phyloP scores from a whole-genome alignment of 2,888 invertebrate species.

The Cistogaster globosa region DNA sequence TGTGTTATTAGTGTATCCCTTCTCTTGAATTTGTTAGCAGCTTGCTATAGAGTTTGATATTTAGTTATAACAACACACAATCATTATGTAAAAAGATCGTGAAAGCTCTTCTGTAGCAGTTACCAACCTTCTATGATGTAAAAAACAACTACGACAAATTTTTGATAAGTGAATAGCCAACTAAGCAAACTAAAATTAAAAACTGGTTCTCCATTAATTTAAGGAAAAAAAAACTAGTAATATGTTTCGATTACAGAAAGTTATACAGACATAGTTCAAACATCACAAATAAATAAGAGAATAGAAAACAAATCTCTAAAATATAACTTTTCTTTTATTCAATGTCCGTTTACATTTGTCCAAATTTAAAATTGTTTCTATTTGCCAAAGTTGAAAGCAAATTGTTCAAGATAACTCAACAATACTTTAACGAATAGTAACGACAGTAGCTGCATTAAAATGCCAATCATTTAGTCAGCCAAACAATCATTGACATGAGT shows the following conservation, averaged over 20 bases:
- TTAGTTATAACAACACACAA: too few species aligned
- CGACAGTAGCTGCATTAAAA: conserved; percentile 9
- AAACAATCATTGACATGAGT: not conserved
- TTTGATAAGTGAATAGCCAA: not conserved
- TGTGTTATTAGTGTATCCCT: not conserved
- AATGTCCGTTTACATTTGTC: too few species aligned
- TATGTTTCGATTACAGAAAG: not conserved
- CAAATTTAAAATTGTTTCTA: too few species aligned
- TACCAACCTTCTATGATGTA: not conserved
- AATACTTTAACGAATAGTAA: not conserved
- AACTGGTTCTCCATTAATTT: not conserved
- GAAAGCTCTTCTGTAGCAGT: not conserved
- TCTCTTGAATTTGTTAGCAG: not conserved
- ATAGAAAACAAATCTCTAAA: too few species aligned
- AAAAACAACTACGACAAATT: not conserved
- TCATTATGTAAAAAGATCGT: not conserved
- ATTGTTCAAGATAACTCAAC: too few species aligned
- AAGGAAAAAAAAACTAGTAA: not conserved
- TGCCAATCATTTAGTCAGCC: conserved; percentile 34
- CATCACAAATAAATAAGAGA: not conserved
- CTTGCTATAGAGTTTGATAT: not conserved
- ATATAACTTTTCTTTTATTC: too few species aligned
- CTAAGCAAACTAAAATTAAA: not conserved
- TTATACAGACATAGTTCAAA: not conserved
- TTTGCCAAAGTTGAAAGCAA: too few species aligned